Conservation (phyloP, 2,888 invertebrate genomes). For the Mechanitis messenoides region DNA sequence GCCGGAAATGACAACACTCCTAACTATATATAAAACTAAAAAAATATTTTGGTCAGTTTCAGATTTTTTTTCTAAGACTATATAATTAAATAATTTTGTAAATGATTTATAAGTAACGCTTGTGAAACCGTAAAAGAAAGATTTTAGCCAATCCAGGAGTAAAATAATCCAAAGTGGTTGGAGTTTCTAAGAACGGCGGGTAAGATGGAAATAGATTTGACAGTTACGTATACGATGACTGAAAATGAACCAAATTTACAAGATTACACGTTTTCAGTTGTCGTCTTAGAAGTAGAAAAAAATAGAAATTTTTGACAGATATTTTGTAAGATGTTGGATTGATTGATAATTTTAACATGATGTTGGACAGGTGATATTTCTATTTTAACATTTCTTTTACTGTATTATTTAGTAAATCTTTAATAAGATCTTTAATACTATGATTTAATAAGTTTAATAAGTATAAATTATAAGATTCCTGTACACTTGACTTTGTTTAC, state of each 20-base stretch:
- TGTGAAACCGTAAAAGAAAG: conserved; percentile 77
- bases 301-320: conserved; percentile 82
- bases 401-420: not conserved
- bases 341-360: conserved; percentile 81
- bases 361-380: conserved; percentile 76
- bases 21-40: too few relatives aligned
- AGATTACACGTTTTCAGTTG: conserved; percentile 77
- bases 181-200: conserved; percentile 75
- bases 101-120: conserved; percentile 65
- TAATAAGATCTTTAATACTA: not conserved
- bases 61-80: too few relatives aligned
- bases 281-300: conserved; percentile 78
- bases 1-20: too few relatives aligned
- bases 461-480: conserved; percentile 76
- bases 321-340: conserved; percentile 81
- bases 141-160: conserved; percentile 72
- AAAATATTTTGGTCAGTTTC: too few relatives aligned
- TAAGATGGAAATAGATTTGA: conserved; percentile 74
- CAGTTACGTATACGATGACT: conserved; percentile 78
- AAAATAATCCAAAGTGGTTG: conserved; percentile 73
- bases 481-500: conserved; percentile 80
- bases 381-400: not conserved
- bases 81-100: too few relatives aligned
- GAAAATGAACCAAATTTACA: conserved; percentile 69
- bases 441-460: not conserved